Evolutionary conservation across 2,797 vertebrate species (phyloP), one percentile per base, ranked within the genome.

Genomic region (Eulemur rubriventer): DNA sequence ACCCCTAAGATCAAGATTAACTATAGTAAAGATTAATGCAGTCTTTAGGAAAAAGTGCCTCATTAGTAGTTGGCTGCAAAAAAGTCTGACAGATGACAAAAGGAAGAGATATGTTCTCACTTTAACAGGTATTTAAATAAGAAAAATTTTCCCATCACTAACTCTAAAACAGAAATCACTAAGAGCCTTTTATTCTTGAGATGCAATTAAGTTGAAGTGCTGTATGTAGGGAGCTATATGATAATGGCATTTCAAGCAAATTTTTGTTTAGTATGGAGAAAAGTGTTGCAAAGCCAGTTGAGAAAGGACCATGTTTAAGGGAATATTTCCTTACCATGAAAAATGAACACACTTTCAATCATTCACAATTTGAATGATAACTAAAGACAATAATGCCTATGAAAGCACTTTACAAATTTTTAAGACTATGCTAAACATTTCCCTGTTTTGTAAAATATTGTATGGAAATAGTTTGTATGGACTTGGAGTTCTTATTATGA

Each of bases 161-260:
- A 28, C 50, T 80, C 10, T 48, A 55, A 96, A 86, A 70, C 43
- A 86, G 55, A 92, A 95, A 86, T 72, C 41, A 28, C 52, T 92
- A 65, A 82, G 85, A 89, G 59, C 41, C 9, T 28, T 93, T 91
- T 50, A 96, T 38, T 94, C 9, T 57, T 88, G 75, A 78, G 26
- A 93, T 90, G 30, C 28, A 94, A 92, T 96, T 95, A 92, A 79
- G 8, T 20, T 94, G 75, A 94, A 89, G 73, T 82, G 48, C 35
- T 94, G 20, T 41, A 52, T 55, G 16, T 33, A 46, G 57, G 30
- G 22, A 90, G 30, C 73, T 69, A 69, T 73, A 61, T 35, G 63
- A 69, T 92, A 96, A 96, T 82, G 38, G 16, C 12, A 63, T 89
- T 86, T 82, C 38, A 88, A 93, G 38, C 6, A 85, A 67, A 81